Base-by-base conservation (phyloP, 2,888 invertebrate genomes). In the Ophion obscuratus region DNA sequence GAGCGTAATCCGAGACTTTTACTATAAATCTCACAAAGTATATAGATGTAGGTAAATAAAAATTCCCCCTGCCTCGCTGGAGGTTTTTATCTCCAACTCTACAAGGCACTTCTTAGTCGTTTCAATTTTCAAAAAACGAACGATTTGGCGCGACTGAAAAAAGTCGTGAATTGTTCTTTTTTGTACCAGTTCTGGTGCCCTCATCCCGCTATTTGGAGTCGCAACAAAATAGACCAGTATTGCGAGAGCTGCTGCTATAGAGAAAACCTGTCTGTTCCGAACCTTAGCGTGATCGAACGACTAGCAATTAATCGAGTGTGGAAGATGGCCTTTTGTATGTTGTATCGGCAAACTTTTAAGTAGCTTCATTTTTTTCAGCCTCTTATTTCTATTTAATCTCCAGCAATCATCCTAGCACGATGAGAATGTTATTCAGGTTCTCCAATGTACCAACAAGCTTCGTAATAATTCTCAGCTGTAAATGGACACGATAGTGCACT, bases 401-500 rank as follows among this genome's bases (percentile, higher is more conserved):
- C 53, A 36, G 24, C 27, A 31, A 17, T n/a, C 40, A 61, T 64
- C 40, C 31, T 44, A 10, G 64, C 36, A 66, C 59, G 64, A 75
- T 82, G 82, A 64, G 75, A 85, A 79, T 75, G 44, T 79, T 53
- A 53, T 17, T 53, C 59, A 11, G 57, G 20, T 2, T 47, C 61
- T 70, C 53, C 73, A 61, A 64, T 20, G 57, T 57, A 5, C 17
- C 59, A 24, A 76, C 44, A 24, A 79, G 40, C 73, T 74, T 67
- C 57, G 78, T 40, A 36, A 61, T 47, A 44, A 61, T 24, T n/a
- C 14, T 53, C 11, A 4, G 14, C 17, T 53, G 53, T 53, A 17
- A 14, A 53, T 53, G 53, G 53, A 71, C 82, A 68, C 82, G 82
- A 79, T 80, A 76, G 70, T 74, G 70, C 79, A 77, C 66, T 76